Evolutionary conservation across 2,797 vertebrate genomes (phyloP).

Genomic region (Rhabdomys pumilio): DNA sequence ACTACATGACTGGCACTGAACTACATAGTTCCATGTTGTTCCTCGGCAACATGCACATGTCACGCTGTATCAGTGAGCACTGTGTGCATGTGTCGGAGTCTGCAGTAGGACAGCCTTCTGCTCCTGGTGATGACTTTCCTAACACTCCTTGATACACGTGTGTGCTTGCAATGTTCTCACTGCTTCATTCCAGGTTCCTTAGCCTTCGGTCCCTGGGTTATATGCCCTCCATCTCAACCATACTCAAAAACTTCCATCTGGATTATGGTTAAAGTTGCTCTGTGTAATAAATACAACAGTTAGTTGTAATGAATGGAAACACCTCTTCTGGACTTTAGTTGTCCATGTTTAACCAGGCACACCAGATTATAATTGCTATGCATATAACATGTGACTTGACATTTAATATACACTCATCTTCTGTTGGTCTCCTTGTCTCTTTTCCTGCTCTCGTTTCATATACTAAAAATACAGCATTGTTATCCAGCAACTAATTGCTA

Average conservation of each 20-base stretch:
- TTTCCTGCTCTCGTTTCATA: slow-evolving; percentile 51
- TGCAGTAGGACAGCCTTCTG: not conserved
- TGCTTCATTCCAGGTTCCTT: not conserved
- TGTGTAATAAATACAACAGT: not conserved
- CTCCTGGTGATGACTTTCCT: not conserved
- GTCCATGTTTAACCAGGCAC: not conserved
- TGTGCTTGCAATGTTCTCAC: not conserved
- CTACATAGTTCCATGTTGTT: not conserved
- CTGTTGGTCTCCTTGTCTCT: slow-evolving; percentile 1
- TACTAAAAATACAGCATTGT: slow-evolving; percentile 47
- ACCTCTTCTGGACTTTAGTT: not conserved
- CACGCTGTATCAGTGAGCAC: not conserved
- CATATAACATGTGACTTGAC: not conserved
- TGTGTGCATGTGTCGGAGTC: not conserved
- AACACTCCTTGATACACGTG: not conserved
- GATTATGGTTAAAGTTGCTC: not conserved
- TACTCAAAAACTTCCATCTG: not conserved
- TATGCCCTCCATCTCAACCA: not conserved
- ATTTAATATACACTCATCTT: slow-evolving; percentile 27
- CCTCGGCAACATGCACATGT: not conserved
- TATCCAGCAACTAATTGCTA: slow-evolving; percentile 8
- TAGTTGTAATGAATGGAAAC: not conserved
- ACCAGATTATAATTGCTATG: not conserved
- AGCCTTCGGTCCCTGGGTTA: slow-evolving; percentile 4
- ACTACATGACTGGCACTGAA: not conserved